A percentile compares a stretch with the other conserved stretches of the same genome.
Evolutionary conservation across 2,888 invertebrate species (phyloP).

Genomic region (Blera fallax): DNA sequence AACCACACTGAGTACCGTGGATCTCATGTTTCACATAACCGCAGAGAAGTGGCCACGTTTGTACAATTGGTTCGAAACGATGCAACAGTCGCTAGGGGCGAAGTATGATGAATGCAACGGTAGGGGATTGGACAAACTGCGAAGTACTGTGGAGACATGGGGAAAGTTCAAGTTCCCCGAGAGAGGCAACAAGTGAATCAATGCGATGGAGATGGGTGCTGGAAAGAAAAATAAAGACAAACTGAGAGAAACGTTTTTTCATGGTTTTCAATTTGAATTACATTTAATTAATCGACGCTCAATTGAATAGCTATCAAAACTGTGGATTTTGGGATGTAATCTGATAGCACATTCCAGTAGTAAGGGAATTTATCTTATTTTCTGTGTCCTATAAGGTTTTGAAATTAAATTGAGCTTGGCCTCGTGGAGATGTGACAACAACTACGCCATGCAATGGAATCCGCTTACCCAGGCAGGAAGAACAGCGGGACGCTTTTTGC

Average conservation of each 20-base stretch:
- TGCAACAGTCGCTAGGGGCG: conserved; percentile 76
- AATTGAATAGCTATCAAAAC: too few relatives aligned
- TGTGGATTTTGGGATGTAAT: too few relatives aligned
- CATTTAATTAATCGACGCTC: not conserved
- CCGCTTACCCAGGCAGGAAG: too few relatives aligned
- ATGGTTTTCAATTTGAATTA: not conserved
- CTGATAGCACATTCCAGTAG: too few relatives aligned
- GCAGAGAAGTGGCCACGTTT: conserved; percentile 79
- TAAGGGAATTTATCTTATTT: too few relatives aligned
- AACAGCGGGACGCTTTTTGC: too few relatives aligned
- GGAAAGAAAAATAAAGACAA: not conserved
- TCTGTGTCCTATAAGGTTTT: too few relatives aligned
- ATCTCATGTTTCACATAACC: conserved; percentile 81
- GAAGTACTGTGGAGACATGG: conserved; percentile 74
- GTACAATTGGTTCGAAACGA: conserved; percentile 76
- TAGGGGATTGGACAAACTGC: conserved; percentile 77
- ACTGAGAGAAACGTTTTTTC: not conserved
- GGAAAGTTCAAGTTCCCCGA: conserved; percentile 78
- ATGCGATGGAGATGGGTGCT: not conserved
- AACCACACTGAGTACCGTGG: conserved; percentile 81
- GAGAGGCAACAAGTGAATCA: conserved; percentile 16
- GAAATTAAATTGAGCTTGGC: too few relatives aligned
- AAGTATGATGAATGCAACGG: conserved; percentile 76
- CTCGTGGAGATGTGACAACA: too few relatives aligned
- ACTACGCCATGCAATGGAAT: too few relatives aligned